Base-by-base conservation (phyloP, 2,797 vertebrate species). In the Schizopygopsis pylzovi region DNA sequence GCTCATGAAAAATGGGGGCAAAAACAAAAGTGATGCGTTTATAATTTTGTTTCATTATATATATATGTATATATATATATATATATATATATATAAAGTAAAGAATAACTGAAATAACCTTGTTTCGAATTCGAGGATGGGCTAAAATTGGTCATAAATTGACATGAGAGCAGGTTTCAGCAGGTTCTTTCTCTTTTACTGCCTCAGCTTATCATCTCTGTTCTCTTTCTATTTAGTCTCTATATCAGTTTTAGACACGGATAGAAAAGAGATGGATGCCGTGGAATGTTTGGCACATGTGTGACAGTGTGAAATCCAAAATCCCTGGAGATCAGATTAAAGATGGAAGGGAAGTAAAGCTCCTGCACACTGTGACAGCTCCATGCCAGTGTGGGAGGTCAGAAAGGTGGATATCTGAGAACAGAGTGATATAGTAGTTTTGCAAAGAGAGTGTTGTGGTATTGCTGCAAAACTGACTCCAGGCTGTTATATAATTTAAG, bases 291-390 rank as follows among this genome's bases (percentile, higher is more conserved):
- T 84, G 80, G 52, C 78, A 83, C 85, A 81, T 85, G 79, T 76
- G 82, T 76, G 79, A 63, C n/a, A 54, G 87, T 75, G 77, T 78
- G 86, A 85, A 88, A 72, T 71, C 79, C 52, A 45, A 70, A 84
- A 86, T 85, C 83, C 67, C 87, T 72, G 20, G 56, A 61, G 87
- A 90, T 88, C 84, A 86, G 87, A 87, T 90, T 88, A 87, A 86
- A 88, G 73, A 86, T 80, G 78, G 76, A 81, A 85, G 65, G 81
- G 49, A 87, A 80, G 45, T 82, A 72, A 89, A 84, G 82, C 88
- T 88, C 86, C 45, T 63, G 79, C 61, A 77, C 85, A 84, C 49
- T 39, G 49, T 28, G 67, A 82, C 81, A 79, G 61, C 85, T 84
- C 81, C 33, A 9, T 80, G 52, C 28, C 85, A 77, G 33, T 41